phyloP scores from a whole-genome alignment of 2,113 vertebrate genomes.

The Indicator maculatus region DNA sequence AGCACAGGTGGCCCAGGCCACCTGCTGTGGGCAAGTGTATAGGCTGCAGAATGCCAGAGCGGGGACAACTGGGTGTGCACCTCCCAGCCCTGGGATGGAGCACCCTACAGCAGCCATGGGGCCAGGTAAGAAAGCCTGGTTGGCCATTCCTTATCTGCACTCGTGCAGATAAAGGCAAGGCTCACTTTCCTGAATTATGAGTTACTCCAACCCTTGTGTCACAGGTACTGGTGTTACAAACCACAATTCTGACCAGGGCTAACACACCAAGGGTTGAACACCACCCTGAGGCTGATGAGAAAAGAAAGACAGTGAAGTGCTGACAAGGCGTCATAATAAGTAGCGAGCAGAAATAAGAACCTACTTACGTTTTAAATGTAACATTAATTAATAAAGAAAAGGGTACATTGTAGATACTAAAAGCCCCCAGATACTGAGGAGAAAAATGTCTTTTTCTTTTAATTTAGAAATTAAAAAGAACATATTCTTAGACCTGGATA shows the following conservation, averaged over 20 bases:
- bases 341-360: constrained; percentile 25
- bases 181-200: fast-evolving
- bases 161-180: fast-evolving
- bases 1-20: fast-evolving
- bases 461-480: not conserved
- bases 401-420: not conserved
- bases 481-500: not conserved
- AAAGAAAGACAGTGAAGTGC: not conserved
- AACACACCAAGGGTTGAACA: not conserved
- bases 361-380: constrained; percentile 61
- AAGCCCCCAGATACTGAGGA: constrained; percentile 2
- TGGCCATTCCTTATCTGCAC: fast-evolving
- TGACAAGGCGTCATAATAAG: constrained; percentile 2
- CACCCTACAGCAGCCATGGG: not conserved
- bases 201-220: fast-evolving
- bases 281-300: not conserved
- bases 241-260: not conserved
- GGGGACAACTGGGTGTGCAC: not conserved
- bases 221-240: not conserved
- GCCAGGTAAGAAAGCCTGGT: not conserved
- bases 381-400: constrained; percentile 70
- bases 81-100: not conserved
- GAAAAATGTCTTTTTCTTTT: not conserved
- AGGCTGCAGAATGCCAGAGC: fast-evolving
- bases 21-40: fast-evolving